Evolutionary conservation across 1,140 invertebrate genomes (phyloP), one percentile per base, ranked within the genome.

Genomic region (Eufriesea mexicana): DNA sequence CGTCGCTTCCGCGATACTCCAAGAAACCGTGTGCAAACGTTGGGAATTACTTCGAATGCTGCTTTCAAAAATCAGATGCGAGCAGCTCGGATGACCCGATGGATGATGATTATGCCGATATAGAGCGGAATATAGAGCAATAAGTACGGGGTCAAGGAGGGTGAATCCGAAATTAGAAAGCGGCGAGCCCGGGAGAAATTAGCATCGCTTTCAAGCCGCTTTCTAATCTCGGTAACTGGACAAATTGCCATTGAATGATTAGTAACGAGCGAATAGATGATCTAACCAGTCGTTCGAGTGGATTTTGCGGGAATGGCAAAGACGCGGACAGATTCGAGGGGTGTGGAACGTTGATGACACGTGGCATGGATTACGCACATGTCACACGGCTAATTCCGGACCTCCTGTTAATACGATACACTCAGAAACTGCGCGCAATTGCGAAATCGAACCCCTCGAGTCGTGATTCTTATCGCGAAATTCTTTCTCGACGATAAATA

Each of bases 371-470:
- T 93, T 93, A 93, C 88, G 84, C 86, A 72, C 89, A 81, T 81
- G 88, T 93, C 92, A 91, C 91, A 90, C 86, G 90, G 89, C 90
- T 91, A 93, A 94, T 94, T 94, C 93, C 89, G 87, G 85, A 90
- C 85, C 90, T 93, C 90, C 91, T 89, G 51, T 59, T 75, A 55
- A 80, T 84, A 62, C 59, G 72, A 86, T 74, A 57, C 23, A 28
- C 28, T 72, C 62, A 45, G 70, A 88, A 87, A 82, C 45, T 54
- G 57, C 5, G n/a, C 5, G 35, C 77, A 84, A 87, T 84, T 73
- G 72, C n/a, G 35, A 57, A 75, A 87, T 87, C 75, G 67, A 77
- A 49, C 47, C 73, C 42, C 62, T 61, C 61, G 12, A 49, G n/a
- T 49, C 20, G 28, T 59, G 28, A 86, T 75, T 83, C 35, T 16